Evolutionary conservation across 2,113 vertebrate genomes (phyloP).

Genomic region (Oriolus oriolus): DNA sequence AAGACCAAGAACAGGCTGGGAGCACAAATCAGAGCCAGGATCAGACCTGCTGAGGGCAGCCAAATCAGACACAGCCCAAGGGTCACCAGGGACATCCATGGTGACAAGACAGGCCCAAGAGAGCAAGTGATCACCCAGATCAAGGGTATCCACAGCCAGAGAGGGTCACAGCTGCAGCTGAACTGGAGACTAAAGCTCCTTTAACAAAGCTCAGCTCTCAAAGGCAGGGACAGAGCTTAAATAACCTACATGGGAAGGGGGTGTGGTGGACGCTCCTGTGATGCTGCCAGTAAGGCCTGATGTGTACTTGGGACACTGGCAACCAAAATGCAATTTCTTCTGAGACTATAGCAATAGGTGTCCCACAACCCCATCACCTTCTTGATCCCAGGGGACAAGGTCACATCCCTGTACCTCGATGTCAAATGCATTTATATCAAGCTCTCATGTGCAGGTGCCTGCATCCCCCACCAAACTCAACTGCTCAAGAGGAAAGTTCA

Average conservation of each 20-base stretch:
- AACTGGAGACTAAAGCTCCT: background rate
- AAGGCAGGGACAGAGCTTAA: background rate
- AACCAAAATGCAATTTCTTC: background rate
- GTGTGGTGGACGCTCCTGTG: background rate
- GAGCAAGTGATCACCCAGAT: background rate
- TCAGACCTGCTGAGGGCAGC: background rate
- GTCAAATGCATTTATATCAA: background rate
- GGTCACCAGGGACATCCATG: fast-evolving
- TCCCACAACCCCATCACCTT: background rate
- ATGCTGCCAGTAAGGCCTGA: background rate
- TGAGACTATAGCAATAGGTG: fast-evolving
- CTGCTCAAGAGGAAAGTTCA: background rate
- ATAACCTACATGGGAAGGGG: fast-evolving
- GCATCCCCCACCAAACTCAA: background rate
- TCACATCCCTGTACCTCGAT: background rate
- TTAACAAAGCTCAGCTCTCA: background rate
- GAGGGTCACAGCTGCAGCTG: fast-evolving
- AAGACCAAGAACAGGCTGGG: background rate
- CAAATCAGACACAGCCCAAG: background rate
- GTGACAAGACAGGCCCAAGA: background rate
- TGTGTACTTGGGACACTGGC: too few species aligned
- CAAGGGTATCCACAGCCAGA: background rate
- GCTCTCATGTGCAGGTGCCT: background rate
- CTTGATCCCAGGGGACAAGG: background rate
- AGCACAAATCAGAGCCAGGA: background rate